Evolutionary conservation across 2,888 invertebrate genomes (phyloP), one percentile per base, ranked within the genome.

Genomic region (Dolichopus griseipennis): DNA sequence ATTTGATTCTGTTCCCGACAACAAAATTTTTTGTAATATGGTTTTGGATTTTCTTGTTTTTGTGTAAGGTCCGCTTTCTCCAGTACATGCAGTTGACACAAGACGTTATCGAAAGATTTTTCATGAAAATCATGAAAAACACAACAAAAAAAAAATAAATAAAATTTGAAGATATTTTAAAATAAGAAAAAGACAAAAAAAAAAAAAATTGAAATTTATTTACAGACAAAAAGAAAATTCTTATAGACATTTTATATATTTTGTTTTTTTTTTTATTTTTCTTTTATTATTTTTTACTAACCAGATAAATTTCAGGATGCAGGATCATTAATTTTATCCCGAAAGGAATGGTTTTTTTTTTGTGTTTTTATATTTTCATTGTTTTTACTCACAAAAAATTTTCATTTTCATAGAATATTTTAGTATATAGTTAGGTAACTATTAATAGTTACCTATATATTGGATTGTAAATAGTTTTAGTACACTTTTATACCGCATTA

Each of bases 281-380:
- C 18, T 12, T 52, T 52, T 37, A 37, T 9, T 37, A 8, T 41
- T 52, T 12, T 52, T 52, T 37, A 37, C 37, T 37, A 8, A 52
- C 52, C 52, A 52, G 52, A 52, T 52, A 52, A 52, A 52, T 52
- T 52, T 52, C 52, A 52, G 52, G 18, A 52, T 52, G 52, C 52
- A 52, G 52, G 52, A 52, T 52, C 52, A 52, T 52, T 52, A 52
- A 52, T 52, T 52, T 52, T 52, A 6, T 52, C 27, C 27, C 18
- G 15, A n/a, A 52, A 6, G 18, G 15, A 52, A 52, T 52, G 9
- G 9, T 52, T 12, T 9, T 52, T 52, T 52, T 52, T 27, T 27
- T 27, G 27, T 27, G 27, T 27, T 27, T 27, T 27, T 27, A 27
- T 27, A n/a, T n/a, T n/a, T n/a, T n/a, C 5, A 27, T 27, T 27